Conservation (phyloP, 2,888 invertebrate genomes). For the Sipha maydis region DNA sequence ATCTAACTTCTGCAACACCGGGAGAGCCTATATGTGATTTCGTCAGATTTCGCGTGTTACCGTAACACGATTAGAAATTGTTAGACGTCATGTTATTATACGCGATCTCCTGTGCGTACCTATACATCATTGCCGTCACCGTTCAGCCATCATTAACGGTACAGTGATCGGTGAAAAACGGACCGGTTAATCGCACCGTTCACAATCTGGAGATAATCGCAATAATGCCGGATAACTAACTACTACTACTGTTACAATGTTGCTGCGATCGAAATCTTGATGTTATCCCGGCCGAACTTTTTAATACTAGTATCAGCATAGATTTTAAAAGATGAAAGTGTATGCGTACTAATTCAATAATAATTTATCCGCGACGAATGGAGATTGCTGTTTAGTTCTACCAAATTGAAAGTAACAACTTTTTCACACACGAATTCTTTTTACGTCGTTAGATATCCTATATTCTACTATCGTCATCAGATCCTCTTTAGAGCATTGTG, state of each 20-base stretch:
- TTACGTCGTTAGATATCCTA: too few relatives aligned
- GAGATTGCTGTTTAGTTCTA: not conserved
- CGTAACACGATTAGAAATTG: slow-evolving; percentile 19
- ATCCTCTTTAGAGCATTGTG: too few relatives aligned
- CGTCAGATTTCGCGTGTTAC: slow-evolving; percentile 44
- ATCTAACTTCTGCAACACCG: not conserved
- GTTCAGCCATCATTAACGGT: not conserved
- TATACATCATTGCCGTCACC: not conserved
- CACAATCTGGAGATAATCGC: not conserved
- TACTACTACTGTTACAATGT: not conserved
- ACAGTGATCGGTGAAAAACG: not conserved
- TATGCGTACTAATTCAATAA: too few relatives aligned
- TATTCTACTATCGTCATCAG: too few relatives aligned
- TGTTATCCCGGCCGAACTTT: not conserved
- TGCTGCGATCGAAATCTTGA: not conserved
- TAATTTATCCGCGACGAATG: not conserved
- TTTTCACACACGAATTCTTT: too few relatives aligned
- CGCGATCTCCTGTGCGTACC: not conserved
- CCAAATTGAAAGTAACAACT: not conserved
- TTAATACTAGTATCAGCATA: not conserved
- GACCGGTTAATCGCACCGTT: not conserved
- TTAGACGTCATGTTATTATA: not conserved
- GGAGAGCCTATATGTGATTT: slow-evolving; percentile 24
- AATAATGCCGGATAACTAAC: not conserved
- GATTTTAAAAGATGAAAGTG: not conserved